Evolutionary conservation across 2,888 invertebrate species (phyloP).

Genomic region (Agonopterix heracliana): DNA sequence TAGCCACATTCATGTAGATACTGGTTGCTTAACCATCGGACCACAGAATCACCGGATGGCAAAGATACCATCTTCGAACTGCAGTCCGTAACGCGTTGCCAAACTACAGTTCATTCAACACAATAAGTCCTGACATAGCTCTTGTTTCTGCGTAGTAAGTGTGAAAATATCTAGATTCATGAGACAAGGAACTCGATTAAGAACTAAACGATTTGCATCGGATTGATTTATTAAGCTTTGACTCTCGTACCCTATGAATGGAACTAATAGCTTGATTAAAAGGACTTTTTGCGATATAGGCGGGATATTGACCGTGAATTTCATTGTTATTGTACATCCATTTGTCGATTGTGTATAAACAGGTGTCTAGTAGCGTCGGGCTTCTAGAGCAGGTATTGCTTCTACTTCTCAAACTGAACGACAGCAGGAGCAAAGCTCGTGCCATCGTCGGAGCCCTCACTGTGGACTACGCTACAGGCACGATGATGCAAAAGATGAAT

Average conservation of each 20-base stretch:
- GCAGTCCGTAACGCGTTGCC: constrained; percentile 46
- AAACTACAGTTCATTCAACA: constrained; percentile 22
- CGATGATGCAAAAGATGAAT: too few species aligned
- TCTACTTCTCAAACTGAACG: too few species aligned
- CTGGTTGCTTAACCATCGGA: constrained; percentile 47
- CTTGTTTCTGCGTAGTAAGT: too few species aligned
- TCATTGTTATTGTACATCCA: background rate
- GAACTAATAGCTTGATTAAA: constrained; percentile 19
- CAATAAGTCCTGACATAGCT: too few species aligned
- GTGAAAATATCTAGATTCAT: too few species aligned
- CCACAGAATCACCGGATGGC: constrained; percentile 67
- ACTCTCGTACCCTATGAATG: constrained; percentile 23
- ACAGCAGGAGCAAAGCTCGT: too few species aligned
- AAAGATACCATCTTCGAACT: constrained; percentile 42
- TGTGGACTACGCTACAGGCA: too few species aligned
- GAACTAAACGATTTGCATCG: constrained; percentile 44
- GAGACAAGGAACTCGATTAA: constrained; percentile 41
- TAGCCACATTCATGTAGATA: constrained; percentile 25
- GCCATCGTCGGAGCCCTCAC: too few species aligned
- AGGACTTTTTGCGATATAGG: background rate
- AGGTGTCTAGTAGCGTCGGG: too few species aligned
- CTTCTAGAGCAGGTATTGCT: too few species aligned
- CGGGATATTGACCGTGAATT: background rate
- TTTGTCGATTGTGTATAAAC: too few species aligned
- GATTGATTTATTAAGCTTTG: constrained; percentile 48